Conservation (phyloP, 2,797 vertebrate species). For the Falco concolor region DNA sequence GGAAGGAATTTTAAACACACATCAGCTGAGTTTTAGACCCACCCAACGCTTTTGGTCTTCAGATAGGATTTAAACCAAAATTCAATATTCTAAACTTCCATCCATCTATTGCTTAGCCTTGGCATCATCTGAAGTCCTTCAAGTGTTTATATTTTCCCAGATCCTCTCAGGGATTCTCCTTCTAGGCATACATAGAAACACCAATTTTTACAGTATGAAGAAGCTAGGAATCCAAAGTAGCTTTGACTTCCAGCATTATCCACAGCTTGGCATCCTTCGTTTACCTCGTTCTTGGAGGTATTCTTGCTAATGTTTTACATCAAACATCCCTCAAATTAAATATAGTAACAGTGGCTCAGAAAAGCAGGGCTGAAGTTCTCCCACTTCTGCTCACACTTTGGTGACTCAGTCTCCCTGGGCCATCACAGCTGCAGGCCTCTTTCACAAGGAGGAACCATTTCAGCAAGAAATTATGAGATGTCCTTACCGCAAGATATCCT, state of each 20-base stretch:
- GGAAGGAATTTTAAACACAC: neutral
- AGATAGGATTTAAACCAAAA: neutral
- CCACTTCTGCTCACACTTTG: neutral
- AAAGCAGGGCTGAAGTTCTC: neutral
- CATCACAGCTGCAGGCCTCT: neutral
- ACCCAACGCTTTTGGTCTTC: neutral
- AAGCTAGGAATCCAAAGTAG: neutral
- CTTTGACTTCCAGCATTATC: neutral
- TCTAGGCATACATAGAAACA: neutral
- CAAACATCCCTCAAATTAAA: neutral
- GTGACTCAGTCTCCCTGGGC: neutral
- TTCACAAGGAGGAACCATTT: neutral
- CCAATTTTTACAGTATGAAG: neutral
- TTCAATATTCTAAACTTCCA: neutral
- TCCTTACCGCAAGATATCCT: neutral
- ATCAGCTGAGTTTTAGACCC: neutral
- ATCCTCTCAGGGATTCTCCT: neutral
- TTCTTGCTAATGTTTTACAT: neutral
- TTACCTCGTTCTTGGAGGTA: neutral
- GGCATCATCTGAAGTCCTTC: neutral
- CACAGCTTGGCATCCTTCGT: neutral
- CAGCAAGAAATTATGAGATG: neutral
- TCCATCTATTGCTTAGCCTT: neutral
- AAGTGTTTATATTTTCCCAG: neutral
- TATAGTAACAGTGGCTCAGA: neutral